Evolutionary conservation across 2,113 vertebrate species (phyloP).

Genomic region (Climacteris rufus): DNA sequence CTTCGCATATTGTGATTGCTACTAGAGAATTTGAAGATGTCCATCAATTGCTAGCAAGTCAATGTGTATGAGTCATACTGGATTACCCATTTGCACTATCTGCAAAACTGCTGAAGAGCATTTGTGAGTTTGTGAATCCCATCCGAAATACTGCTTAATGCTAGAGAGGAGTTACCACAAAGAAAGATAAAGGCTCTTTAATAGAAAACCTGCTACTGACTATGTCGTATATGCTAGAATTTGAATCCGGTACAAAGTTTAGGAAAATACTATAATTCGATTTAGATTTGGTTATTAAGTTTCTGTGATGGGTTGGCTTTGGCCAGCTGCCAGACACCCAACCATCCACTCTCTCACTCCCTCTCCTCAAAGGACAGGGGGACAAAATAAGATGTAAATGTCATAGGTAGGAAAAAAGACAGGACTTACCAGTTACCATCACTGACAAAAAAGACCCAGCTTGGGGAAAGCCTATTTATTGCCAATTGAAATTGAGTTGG

Average conservation of each 20-base stretch:
- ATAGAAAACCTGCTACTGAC: neutral
- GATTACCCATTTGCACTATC: neutral
- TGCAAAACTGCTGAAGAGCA: neutral
- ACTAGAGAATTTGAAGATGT: neutral
- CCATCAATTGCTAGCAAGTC: neutral
- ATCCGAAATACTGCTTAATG: neutral
- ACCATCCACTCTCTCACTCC: neutral
- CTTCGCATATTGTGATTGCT: neutral
- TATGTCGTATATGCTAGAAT: neutral
- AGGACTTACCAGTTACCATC: neutral
- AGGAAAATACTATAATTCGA: neutral
- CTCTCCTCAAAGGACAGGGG: accelerated
- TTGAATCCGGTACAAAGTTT: neutral
- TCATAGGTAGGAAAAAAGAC: neutral
- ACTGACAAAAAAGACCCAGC: accelerated
- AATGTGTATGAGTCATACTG: neutral
- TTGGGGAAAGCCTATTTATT: neutral
- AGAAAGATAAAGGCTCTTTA: neutral
- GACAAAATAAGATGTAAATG: neutral
- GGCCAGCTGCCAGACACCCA: neutral
- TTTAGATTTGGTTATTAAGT: neutral
- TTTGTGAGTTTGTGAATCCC: neutral
- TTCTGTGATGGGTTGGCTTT: neutral
- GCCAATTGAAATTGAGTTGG: neutral
- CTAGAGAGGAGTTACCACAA: neutral